A percentile compares a stretch with the other conserved stretches of the same genome.
These are phyloP conservation scores for Epinephelus lanceolatus DNA, from an alignment of 2,113 vertebrate genomes.

Conservation along the genomic window DNA sequence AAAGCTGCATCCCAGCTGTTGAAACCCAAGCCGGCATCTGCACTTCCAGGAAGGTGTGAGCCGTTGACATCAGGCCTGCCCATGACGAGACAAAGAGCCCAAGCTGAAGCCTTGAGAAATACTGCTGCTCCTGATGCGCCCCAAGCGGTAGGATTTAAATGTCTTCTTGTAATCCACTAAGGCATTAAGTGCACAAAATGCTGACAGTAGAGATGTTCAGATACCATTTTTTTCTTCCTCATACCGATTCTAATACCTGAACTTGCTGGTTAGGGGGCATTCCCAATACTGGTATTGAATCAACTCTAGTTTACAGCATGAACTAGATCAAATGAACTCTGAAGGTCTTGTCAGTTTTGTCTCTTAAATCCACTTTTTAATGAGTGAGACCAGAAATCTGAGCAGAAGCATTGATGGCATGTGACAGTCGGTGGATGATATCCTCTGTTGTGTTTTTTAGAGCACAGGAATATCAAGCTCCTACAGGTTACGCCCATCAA, in stretches of 20 bases:
- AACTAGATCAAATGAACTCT: neutral
- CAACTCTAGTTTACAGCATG: neutral
- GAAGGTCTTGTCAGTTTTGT: neutral
- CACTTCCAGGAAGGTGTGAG: conserved; percentile 19
- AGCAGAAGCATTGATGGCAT: neutral
- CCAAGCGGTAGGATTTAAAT: conserved; percentile 30
- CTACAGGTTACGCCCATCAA: conserved; percentile 48
- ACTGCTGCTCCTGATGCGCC: conserved; percentile 18
- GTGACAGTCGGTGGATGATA: neutral
- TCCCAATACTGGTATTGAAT: too few relatives aligned
- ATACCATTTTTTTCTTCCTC: neutral
- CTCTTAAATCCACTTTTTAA: neutral
- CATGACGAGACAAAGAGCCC: conserved; percentile 39
- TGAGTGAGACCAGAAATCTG: neutral
- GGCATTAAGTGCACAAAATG: neutral
- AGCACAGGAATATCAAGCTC: conserved; percentile 23
- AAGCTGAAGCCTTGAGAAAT: conserved; percentile 31
- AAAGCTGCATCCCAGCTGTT: conserved; percentile 42
- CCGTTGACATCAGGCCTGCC: conserved; percentile 1
- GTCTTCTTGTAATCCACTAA: neutral
- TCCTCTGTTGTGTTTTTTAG: conserved; percentile 48
- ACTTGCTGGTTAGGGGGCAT: too few relatives aligned
- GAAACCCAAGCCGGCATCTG: conserved; percentile 43
- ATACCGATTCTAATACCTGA: too few relatives aligned
- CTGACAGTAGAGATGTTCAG: neutral